A percentile compares a stretch with the other conserved stretches of the same genome.
phyloP scores from a whole-genome alignment of 2,888 invertebrate genomes.

The Epinotia ramella region DNA sequence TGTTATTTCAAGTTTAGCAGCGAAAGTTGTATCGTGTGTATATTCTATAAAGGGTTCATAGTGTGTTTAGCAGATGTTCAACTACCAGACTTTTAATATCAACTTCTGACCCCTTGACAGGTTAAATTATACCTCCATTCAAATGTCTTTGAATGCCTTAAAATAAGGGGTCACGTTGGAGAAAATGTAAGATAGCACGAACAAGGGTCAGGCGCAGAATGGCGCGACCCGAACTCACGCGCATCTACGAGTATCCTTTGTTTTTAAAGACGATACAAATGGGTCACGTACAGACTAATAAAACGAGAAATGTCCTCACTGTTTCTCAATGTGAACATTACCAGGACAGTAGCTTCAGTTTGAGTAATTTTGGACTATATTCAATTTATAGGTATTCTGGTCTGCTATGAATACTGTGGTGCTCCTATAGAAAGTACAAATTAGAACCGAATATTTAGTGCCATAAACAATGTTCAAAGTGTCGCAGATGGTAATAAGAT shows the following conservation, averaged over 20 bases:
- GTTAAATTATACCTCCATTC: slow-evolving; percentile 36
- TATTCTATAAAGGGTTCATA: not conserved
- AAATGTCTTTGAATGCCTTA: slow-evolving; percentile 22
- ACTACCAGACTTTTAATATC: slow-evolving; percentile 10
- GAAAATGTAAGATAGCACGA: slow-evolving; percentile 23
- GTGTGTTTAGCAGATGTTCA: not conserved
- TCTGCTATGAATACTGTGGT: too few species aligned
- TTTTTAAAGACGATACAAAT: not conserved
- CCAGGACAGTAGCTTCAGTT: not conserved
- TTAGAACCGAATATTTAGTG: too few species aligned
- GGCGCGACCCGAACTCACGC: slow-evolving; percentile 31
- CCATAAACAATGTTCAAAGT: too few species aligned
- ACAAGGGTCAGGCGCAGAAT: slow-evolving; percentile 32
- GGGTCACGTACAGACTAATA: not conserved
- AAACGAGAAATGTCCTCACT: not conserved
- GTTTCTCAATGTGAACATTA: not conserved
- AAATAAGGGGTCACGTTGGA: slow-evolving; percentile 27
- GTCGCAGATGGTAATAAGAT: too few species aligned
- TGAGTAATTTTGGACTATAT: not conserved
- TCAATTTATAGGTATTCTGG: too few species aligned
- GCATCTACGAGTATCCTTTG: slow-evolving; percentile 14
- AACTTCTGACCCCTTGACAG: slow-evolving; percentile 30
- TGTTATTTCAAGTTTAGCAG: not conserved
- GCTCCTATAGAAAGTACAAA: too few species aligned
- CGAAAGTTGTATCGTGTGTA: not conserved